A percentile compares a stretch with the other conserved stretches of the same genome.
Evolutionary conservation across 2,888 invertebrate genomes (phyloP).

Genomic region (Terebella lapidaria): DNA sequence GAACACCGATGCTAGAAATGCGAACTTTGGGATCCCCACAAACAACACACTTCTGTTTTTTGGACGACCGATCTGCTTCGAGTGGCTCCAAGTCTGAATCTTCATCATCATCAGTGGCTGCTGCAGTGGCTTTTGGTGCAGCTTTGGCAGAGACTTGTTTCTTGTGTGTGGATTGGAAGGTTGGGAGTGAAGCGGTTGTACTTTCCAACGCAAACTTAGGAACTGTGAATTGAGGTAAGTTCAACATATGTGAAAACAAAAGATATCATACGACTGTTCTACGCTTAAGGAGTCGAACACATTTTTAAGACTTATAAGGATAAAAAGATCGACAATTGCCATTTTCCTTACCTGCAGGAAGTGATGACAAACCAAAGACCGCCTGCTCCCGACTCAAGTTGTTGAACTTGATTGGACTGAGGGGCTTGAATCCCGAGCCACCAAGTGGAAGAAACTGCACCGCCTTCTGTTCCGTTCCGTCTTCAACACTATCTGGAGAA

Average conservation of each 20-base stretch:
- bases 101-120: too few species aligned
- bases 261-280: too few species aligned
- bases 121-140: not conserved
- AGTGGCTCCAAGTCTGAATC: too few species aligned
- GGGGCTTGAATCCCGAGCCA: not conserved
- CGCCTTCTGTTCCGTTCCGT: not conserved
- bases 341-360: not conserved
- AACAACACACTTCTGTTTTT: not conserved
- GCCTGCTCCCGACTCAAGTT: not conserved
- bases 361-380: conserved; percentile 2
- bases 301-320: not conserved
- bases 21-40: not conserved
- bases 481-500: not conserved
- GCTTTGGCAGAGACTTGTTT: not conserved
- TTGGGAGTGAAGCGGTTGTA: not conserved
- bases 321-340: not conserved
- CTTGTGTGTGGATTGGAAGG: not conserved
- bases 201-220: not conserved
- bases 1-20: not conserved
- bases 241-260: too few species aligned
- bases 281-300: too few species aligned
- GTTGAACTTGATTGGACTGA: not conserved
- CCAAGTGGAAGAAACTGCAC: not conserved
- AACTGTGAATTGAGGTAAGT: not conserved
- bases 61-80: not conserved